phyloP scores from a whole-genome alignment of 2,113 vertebrate species.

The Monarcha castaneiventris region DNA sequence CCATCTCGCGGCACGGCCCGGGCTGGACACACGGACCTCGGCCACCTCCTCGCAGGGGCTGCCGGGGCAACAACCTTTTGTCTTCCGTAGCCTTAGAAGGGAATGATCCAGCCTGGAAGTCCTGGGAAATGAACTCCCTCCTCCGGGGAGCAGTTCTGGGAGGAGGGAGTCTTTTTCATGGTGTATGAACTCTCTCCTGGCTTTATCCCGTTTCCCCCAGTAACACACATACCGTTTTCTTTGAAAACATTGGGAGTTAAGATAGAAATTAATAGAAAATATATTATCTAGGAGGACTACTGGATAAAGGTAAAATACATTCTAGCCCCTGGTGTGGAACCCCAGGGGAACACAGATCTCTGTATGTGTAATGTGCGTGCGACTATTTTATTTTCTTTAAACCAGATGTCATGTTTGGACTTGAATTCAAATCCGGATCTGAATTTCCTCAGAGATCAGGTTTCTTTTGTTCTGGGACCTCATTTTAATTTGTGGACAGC shows the following conservation, averaged over 20 bases:
- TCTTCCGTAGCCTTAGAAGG: fast-evolving
- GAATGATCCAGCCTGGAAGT: neutral
- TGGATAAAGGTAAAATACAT: neutral
- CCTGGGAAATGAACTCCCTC: neutral
- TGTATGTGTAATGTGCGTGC: no score
- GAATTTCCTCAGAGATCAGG: neutral
- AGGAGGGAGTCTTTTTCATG: fast-evolving
- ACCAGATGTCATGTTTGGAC: neutral
- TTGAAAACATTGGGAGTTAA: neutral
- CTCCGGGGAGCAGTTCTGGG: neutral
- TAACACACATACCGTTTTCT: neutral
- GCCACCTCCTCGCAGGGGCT: fast-evolving
- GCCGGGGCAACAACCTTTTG: fast-evolving
- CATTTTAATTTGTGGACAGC: neutral
- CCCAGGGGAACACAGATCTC: neutral
- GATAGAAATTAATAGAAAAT: neutral
- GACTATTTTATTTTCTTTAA: neutral
- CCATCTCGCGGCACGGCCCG: neutral
- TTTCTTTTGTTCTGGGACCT: constrained; percentile 4
- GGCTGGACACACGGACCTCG: neutral
- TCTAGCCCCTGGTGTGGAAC: neutral
- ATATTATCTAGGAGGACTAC: neutral
- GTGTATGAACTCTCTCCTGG: fast-evolving
- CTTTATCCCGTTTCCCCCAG: neutral
- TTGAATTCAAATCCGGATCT: neutral